Evolutionary conservation across 2,113 vertebrate species (phyloP), one percentile per base, ranked within the genome.

Genomic region (Lethenteron reissneri): DNA sequence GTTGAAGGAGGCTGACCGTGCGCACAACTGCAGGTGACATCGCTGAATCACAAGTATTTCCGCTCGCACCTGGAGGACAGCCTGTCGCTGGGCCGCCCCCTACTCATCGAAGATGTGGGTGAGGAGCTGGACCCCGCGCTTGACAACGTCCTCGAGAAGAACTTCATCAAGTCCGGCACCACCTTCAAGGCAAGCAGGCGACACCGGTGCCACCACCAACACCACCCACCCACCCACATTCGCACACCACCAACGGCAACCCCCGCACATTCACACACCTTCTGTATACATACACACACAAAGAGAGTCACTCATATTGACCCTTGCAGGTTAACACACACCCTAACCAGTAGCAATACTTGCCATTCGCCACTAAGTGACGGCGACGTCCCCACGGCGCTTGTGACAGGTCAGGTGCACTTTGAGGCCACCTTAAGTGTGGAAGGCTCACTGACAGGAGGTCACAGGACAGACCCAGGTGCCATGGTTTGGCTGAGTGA

Each of bases 111-210:
- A 79, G 86, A 88, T 41, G 75, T 88, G n/a, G 83, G 85, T 15
- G 85, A 89, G 74, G 85, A 88, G 57, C 80, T 89, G 71, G 87
- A 88, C 76, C 86, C 86, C 5, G 81, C 81, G 62, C 75, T 88
- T 72, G 86, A 89, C 80, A 84, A 86, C 76, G 81, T 88, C 71
- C 77, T 89, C 75, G 87, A 88, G 79, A 89, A 88, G 76, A 88
- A 86, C 79, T 87, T 85, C 77, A 86, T 88, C 72, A 88, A 83
- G 77, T 83, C 81, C 74, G 86, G 86, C 72, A 86, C 85, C 56
- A 82, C 80, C 4, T 78, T 80, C 19, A 87, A 86, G 78, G 86
- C 85, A 80, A 79, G 78, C 73, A 62, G 60, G 17, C 41, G 41
- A 41, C 41, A 41, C 41, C 41, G 41, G 41, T 41, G 41, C 5